Conservation (phyloP, 2,113 vertebrate genomes). For the Psilopsiagon aymara region DNA sequence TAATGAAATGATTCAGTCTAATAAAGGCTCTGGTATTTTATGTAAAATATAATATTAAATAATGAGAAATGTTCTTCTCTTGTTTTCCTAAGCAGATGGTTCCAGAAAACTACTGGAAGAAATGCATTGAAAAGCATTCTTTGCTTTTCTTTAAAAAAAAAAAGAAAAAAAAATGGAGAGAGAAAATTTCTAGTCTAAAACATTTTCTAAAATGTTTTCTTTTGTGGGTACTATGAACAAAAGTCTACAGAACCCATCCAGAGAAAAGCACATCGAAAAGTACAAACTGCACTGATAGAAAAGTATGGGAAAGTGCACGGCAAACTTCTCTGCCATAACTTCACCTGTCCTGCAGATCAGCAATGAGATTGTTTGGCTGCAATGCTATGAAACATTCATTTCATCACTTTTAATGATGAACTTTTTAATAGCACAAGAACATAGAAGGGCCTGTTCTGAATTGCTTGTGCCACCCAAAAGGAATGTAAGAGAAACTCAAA, state of each 20-base stretch:
- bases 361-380: background rate
- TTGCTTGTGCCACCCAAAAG: background rate
- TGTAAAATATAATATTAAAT: slow-evolving; percentile 18
- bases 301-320: background rate
- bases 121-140: background rate
- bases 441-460: background rate
- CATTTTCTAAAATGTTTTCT: background rate
- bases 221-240: background rate
- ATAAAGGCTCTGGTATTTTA: slow-evolving; percentile 23
- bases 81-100: background rate
- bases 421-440: background rate
- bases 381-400: accelerated
- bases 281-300: background rate
- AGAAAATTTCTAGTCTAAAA: background rate
- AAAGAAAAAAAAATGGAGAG: background rate
- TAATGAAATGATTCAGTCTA: slow-evolving; percentile 43
- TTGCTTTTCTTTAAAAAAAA: background rate
- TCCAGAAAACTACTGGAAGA: background rate
- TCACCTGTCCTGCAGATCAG: background rate
- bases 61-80: background rate
- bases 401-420: background rate
- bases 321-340: background rate
- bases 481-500: background rate
- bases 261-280: background rate
- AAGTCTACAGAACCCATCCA: background rate